Conservation (phyloP, 2,113 vertebrate species). For the Austrofundulus limnaeus region DNA sequence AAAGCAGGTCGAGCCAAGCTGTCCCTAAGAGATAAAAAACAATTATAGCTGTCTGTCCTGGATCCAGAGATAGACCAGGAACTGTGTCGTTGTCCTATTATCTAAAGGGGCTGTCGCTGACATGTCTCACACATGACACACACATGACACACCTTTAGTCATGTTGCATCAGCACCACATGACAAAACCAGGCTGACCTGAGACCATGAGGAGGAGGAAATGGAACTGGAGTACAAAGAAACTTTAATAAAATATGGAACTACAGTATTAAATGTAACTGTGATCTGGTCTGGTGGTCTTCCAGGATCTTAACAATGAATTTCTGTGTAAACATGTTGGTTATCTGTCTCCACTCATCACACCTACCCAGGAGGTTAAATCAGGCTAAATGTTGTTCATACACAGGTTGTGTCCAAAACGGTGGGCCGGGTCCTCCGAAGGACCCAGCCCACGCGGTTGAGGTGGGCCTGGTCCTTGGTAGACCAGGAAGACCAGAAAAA, state of each 20-base stretch:
- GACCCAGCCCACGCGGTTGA: too few species aligned
- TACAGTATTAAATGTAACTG: neutral
- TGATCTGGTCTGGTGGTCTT: neutral
- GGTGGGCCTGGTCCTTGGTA: too few species aligned
- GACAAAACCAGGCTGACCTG: constrained; percentile 30
- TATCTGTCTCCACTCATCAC: too few species aligned
- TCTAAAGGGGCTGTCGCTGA: constrained; percentile 61
- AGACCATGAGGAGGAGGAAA: neutral
- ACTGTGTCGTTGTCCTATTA: constrained; percentile 81
- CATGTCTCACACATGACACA: constrained; percentile 55
- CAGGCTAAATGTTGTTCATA: too few species aligned
- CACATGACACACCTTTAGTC: constrained; percentile 59
- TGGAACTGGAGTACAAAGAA: neutral
- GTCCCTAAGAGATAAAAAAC: constrained; percentile 78
- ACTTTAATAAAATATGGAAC: neutral
- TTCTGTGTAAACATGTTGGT: too few species aligned
- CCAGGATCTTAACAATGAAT: too few species aligned
- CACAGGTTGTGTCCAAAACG: too few species aligned
- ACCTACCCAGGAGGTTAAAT: too few species aligned
- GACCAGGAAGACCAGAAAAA: too few species aligned
- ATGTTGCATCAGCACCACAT: constrained; percentile 28
- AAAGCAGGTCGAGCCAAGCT: constrained; percentile 68
- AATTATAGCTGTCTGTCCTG: constrained; percentile 82
- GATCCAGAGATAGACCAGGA: constrained; percentile 82
- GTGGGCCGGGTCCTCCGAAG: too few species aligned